These are phyloP conservation scores for Pelodiscus sinensis DNA, from an alignment of 2,113 vertebrate species.

Conservation along the genomic window DNA sequence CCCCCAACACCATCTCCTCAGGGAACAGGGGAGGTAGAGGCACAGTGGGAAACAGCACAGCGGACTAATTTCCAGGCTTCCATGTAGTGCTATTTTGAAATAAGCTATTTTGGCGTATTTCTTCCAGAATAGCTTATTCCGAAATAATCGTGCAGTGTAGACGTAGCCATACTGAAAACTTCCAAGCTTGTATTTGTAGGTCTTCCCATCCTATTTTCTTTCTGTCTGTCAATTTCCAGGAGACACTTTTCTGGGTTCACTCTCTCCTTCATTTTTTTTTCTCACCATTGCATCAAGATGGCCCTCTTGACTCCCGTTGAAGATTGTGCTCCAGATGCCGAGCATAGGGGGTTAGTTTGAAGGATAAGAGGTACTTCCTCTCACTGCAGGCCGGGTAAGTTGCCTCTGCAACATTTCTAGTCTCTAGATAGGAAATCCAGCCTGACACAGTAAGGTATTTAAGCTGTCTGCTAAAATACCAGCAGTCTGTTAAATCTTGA, in stretches of 20 bases:
- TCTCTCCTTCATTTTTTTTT: background rate
- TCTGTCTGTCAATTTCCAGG: fast-evolving
- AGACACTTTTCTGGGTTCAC: background rate
- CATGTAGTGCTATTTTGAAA: too few species aligned
- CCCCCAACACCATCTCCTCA: too few species aligned
- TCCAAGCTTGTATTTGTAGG: fast-evolving
- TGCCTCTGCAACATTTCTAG: too few species aligned
- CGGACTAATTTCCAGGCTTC: too few species aligned
- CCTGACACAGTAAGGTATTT: background rate
- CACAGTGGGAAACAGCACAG: too few species aligned
- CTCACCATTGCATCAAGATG: fast-evolving
- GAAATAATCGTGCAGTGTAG: too few species aligned
- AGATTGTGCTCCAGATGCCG: fast-evolving
- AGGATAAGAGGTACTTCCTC: too few species aligned
- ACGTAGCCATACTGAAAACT: background rate
- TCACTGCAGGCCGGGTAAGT: fast-evolving
- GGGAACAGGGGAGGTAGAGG: too few species aligned
- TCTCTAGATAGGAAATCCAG: background rate
- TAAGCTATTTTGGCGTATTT: too few species aligned
- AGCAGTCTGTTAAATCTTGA: background rate
- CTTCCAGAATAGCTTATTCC: too few species aligned
- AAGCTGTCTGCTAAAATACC: background rate
- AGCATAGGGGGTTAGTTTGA: background rate
- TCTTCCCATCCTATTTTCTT: fast-evolving
- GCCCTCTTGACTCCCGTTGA: background rate